Evolutionary conservation across 2,797 vertebrate species (phyloP).

Genomic region (Echiichthys vipera): DNA sequence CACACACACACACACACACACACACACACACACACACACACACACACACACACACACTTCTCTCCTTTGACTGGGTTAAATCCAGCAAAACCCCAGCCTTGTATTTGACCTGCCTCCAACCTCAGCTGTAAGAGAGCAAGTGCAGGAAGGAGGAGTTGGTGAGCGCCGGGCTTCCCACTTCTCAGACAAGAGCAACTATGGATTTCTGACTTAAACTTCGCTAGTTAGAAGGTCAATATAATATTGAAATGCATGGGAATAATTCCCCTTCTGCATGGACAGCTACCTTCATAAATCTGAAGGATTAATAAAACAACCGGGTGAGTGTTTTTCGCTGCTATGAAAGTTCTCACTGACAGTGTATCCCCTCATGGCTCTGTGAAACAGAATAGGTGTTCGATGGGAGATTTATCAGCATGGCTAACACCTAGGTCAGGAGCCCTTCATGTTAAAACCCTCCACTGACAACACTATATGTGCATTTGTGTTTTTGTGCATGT

Average conservation of each 20-base stretch:
- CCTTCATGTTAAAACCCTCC: constrained; percentile 46
- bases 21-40: constrained; percentile 17
- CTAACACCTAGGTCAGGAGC: constrained; percentile 54
- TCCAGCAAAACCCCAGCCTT: constrained; percentile 73
- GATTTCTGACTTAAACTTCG: constrained; percentile 79
- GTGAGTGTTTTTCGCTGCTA: constrained; percentile 64
- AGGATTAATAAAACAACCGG: constrained; percentile 74
- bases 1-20: constrained; percentile 17
- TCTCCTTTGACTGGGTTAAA: constrained; percentile 73
- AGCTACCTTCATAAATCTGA: constrained; percentile 70
- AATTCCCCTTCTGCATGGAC: constrained; percentile 66
- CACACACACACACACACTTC: constrained; percentile 60
- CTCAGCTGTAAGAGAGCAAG: constrained; percentile 60
- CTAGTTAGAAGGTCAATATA: constrained; percentile 79
- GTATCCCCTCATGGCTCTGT: constrained; percentile 50
- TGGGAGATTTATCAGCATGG: constrained; percentile 59
- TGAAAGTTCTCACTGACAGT: constrained; percentile 70
- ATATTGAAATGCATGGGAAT: constrained; percentile 80
- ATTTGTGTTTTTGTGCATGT: constrained; percentile 27
- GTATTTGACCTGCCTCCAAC: constrained; percentile 77
- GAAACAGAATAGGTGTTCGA: constrained; percentile 65
- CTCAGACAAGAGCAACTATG: constrained; percentile 73
- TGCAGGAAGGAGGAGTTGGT: constrained; percentile 55
- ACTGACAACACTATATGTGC: constrained; percentile 30
- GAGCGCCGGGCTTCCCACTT: constrained; percentile 58